Evolutionary conservation across 2,113 vertebrate species (phyloP).

Genomic region (Trogon surrucura): DNA sequence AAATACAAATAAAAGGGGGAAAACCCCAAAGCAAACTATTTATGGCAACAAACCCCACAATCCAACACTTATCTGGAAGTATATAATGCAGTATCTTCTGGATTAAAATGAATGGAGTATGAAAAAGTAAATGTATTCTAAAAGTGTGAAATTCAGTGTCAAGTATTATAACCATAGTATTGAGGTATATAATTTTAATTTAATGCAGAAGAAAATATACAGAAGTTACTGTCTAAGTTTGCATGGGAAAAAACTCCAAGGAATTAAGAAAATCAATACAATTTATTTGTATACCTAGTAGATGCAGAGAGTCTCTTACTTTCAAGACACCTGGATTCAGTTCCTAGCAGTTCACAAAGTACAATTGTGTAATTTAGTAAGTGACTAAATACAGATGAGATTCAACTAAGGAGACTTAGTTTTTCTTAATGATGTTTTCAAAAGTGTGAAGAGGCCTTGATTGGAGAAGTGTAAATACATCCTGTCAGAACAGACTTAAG

Average conservation of each 20-base stretch:
- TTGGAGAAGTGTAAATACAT: constrained; percentile 6
- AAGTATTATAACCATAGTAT: neutral
- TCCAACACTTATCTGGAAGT: neutral
- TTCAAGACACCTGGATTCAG: neutral
- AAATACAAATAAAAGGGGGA: neutral
- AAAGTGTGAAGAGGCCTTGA: constrained; percentile 1
- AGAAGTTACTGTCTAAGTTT: neutral
- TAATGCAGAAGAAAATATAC: neutral
- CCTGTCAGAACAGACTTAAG: neutral
- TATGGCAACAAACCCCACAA: neutral
- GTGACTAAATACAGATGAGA: neutral
- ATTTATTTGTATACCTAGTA: neutral
- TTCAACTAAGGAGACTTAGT: neutral
- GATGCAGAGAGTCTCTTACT: neutral
- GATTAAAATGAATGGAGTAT: neutral
- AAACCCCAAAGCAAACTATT: neutral
- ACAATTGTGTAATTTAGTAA: constrained; percentile 1
- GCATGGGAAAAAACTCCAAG: neutral
- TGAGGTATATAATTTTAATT: constrained; percentile 27
- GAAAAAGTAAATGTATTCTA: neutral
- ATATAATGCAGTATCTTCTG: neutral
- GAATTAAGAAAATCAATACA: neutral
- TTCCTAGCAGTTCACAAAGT: constrained; percentile 21
- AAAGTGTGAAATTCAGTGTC: neutral
- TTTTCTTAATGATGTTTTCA: constrained; percentile 37